Evolutionary conservation across 92 coral and sea anemone genomes (phyloP).

Genomic region (Muricea muricata): DNA sequence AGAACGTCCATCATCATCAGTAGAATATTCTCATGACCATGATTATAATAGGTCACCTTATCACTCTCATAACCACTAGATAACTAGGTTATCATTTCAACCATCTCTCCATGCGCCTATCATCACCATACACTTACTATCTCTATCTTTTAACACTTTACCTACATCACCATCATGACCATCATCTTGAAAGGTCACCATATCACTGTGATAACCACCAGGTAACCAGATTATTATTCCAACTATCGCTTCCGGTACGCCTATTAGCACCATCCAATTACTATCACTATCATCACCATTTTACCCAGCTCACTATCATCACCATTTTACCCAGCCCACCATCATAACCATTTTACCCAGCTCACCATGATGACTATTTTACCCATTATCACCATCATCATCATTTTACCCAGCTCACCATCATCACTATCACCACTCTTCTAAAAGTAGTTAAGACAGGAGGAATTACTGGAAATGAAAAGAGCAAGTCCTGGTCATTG

Average conservation of each 20-base stretch:
- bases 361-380: too few relatives aligned
- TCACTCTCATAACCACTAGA: background rate
- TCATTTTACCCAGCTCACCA: too few relatives aligned
- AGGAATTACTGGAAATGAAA: too few relatives aligned
- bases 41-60: background rate
- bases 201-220: background rate
- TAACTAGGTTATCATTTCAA: too few relatives aligned
- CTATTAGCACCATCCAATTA: background rate
- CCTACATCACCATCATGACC: background rate
- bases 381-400: too few relatives aligned
- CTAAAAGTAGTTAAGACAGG: too few relatives aligned
- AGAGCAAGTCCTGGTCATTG: too few relatives aligned
- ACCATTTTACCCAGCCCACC: too few relatives aligned
- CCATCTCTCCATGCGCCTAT: background rate
- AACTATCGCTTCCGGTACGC: background rate
- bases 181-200: too few relatives aligned
- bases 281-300: background rate
- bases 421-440: too few relatives aligned
- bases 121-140: background rate
- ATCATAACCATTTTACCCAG: too few relatives aligned
- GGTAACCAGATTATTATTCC: background rate
- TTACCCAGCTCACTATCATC: background rate
- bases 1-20: slow-evolving; percentile 32
- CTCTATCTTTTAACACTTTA: background rate
- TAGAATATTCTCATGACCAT: slow-evolving; percentile 49